A percentile compares a stretch with the other conserved stretches of the same genome.
Evolutionary conservation across 2,113 vertebrate species (phyloP).

Genomic region (Hyperopisus bebe): DNA sequence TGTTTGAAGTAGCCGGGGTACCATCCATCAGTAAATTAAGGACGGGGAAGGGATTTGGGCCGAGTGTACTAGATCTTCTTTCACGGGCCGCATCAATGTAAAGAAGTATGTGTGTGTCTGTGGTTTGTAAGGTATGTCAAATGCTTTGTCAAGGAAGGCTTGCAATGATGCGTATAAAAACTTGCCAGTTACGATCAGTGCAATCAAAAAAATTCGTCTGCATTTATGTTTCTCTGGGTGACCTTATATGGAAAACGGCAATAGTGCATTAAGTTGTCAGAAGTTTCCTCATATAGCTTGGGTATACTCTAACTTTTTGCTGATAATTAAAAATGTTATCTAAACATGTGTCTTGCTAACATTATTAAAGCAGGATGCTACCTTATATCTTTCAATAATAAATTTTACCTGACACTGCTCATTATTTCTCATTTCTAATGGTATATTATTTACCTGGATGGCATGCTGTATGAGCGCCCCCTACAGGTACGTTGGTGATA

Average conservation of each 20-base stretch:
- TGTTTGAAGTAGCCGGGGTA: background rate
- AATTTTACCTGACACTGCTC: background rate
- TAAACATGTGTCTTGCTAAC: background rate
- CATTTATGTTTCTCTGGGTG: background rate
- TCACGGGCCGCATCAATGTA: background rate
- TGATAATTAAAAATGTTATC: background rate
- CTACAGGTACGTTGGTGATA: background rate
- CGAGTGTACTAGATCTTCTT: background rate
- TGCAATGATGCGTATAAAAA: background rate
- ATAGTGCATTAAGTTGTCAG: background rate
- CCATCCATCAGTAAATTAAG: slow-evolving; percentile 1
- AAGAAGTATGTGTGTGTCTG: slow-evolving; percentile 2
- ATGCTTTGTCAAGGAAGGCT: background rate
- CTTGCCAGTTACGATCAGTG: background rate
- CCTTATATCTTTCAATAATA: background rate
- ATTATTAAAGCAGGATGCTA: background rate
- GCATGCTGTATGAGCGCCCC: background rate
- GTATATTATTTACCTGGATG: background rate
- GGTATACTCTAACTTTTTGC: background rate
- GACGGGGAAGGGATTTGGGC: background rate
- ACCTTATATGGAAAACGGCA: background rate
- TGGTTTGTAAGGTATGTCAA: background rate
- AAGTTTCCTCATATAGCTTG: background rate
- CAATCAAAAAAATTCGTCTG: background rate
- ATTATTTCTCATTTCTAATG: background rate